Base-by-base conservation (phyloP, 1,140 invertebrate genomes). In the Cydia splendana region DNA sequence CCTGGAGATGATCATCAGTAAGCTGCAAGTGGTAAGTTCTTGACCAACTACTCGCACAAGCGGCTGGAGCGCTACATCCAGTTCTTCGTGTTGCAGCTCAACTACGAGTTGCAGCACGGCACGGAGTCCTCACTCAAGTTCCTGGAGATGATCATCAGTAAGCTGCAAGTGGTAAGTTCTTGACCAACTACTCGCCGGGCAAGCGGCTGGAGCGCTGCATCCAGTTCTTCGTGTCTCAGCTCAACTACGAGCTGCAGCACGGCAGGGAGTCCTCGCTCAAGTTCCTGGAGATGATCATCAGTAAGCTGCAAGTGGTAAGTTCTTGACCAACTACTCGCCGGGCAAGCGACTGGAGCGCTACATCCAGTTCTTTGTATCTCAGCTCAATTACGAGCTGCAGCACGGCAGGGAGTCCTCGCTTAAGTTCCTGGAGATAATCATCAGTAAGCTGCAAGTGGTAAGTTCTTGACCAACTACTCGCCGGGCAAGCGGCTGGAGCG, bases 41-140 rank as follows among this genome's bases (percentile, higher is more conserved):
- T 9, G 42, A 45, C 42, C 42, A 12, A 45, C 42, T 45, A 45
- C 93, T 95, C 97, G 0, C 91, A 5, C 30, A 96, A 96, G 80
- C 94, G 95, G 45, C 87, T 97, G 18, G 94, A 96, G 65, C 94
- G 95, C 48, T 94, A 96, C 85, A 87, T 99, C 12, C 93, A 95
- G 57, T 98, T 98, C 88, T 99, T 97, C 90, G 89, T 97, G 9
- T 94, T 95, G 0, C 98, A 99, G 84, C 86, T 99, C 51, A 95
- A 95, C 67, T 99, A 97, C 84, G 95, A 97, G 76, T 83, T 96
- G 75, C 95, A 97, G 81, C 94, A 95, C 69, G 98, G 98, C 4
- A 94, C 98, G 34, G 94, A 96, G 73, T 98, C 98, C 10, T 97
- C 97, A 0, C 91, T 99, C 0, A 96, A 97, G 87, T 98, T 99